Evolutionary conservation across 2,113 vertebrate genomes (phyloP), one percentile per base, ranked within the genome.

Genomic region (Hoplias malabaricus): DNA sequence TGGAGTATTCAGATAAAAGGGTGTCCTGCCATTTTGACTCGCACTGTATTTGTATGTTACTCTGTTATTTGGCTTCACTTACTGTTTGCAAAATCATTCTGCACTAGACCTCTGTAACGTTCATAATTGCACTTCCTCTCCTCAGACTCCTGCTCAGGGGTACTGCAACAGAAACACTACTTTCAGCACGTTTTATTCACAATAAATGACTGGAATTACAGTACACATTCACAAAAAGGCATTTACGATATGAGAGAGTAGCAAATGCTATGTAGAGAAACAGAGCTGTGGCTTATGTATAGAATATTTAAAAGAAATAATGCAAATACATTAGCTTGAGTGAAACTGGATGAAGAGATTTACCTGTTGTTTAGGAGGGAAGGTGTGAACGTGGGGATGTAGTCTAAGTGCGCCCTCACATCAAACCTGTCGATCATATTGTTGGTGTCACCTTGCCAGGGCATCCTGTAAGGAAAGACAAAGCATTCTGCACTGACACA

Each of bases 381-480:
- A 0, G 97, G 96, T 0, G 93, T 97, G 83, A 95, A 98, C 73
- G 93, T 93, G 0, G 96, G 96, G 82, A 99, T 96, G 85, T 96
- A 94, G 76, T 99, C 97, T 86, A 99, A 87, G 74, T 99, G 97
- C 1, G 97, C 97, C 0, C 97, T 92, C 0, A 99, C 97, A 21
- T 99, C 97, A 33, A 98, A 99, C 12, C 97, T 92, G 87, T 99
- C 97, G 4, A 99, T 99, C 96, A 96, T 98, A 88, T 97, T 97
- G 91, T 95, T 99, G 43, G 94, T 92, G 54, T 99, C 97, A 1
- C 97, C 97, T 79, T 96, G 97, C 97, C 97, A 99, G 0, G 97
- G 97, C 97, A 99, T 98, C 97, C 97, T 99, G 43, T 25, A 48
- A 5, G 80, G 29, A 84, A 38, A 54, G 0, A 12, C 6, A 56